Base-by-base conservation (phyloP, 2,113 vertebrate species). In the Scophthalmus maximus region DNA sequence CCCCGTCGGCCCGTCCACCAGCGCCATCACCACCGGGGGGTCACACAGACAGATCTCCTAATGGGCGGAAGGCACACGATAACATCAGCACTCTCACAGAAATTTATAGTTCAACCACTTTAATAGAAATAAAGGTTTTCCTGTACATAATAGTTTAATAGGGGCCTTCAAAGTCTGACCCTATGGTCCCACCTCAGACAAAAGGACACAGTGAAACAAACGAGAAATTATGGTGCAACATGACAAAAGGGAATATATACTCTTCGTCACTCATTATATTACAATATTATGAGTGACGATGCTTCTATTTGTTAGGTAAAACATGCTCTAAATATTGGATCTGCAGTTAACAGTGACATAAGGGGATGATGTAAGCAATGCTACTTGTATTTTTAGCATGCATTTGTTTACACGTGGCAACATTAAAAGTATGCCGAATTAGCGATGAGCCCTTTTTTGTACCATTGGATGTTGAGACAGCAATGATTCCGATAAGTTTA, bases 1-100 rank as follows among this genome's bases (percentile, higher is more conserved):
- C 34, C 95, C 97, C 0, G 95, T 95, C 1, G 97, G 96, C 4
- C 98, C 98, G 3, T 99, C 97, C 64, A 99, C 96, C 65, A 99
- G 89, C 0, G 97, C 94, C 97, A 99, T 97, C 88, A 99, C 93
- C 34, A 92, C 86, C 0, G 97, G 96, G 3, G 96, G 89, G 88
- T 99, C 98, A 2, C 96, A 97, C 85, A 99, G 93, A 78, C 97
- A 98, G 91, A 99, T 99, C 89, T 99, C 98, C 98, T 99, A 63
- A 12, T 61, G 55, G 0, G 3, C 2, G 18, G 18, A 63, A 9
- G 44, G 12, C 3, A 44, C 17, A 49, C 1, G 1, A 42, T 9
- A 8, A 47, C 25, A 7, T 49, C 42, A 63, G 42, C 6, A 23
- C 12, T 11, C 22, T 7, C 34, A 40, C 4, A 30, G 10, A 32